A percentile compares a stretch with the other conserved stretches of the same genome.
These are phyloP conservation scores for Acinonyx jubatus DNA, from an alignment of 2,113 vertebrate species.

Conservation along the genomic window DNA sequence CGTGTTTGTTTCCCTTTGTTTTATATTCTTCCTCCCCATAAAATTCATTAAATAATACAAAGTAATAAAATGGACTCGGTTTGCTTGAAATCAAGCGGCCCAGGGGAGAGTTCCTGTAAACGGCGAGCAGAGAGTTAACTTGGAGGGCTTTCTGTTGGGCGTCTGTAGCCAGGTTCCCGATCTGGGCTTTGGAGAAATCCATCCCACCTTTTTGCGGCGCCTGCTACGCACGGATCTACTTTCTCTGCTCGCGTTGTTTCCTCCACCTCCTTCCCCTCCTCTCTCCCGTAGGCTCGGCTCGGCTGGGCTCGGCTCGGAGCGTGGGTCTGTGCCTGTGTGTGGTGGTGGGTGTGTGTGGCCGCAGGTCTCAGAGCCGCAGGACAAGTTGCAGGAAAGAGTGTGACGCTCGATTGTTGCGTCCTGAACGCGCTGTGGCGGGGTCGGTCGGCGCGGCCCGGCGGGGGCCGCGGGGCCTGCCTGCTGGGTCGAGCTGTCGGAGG, in stretches of 20 bases:
- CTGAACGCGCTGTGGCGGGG: not conserved
- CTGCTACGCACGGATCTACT: constrained; percentile 69
- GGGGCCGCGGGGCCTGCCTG: not conserved
- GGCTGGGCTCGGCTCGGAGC: no score
- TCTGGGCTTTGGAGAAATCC: constrained; percentile 65
- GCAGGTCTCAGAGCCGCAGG: not conserved
- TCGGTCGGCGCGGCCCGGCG: not conserved
- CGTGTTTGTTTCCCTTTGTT: not conserved
- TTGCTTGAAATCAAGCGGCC: not conserved
- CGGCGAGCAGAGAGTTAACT: constrained; percentile 56
- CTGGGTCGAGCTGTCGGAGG: not conserved
- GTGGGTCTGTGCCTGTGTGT: not conserved
- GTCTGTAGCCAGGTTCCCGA: not conserved
- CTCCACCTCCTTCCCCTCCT: not conserved
- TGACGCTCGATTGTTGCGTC: not conserved
- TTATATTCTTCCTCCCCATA: not conserved
- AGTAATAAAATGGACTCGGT: not conserved
- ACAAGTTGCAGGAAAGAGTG: not conserved
- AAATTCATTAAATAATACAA: not conserved
- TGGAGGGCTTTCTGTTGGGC: not conserved
- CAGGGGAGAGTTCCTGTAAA: not conserved
- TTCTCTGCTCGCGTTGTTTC: constrained; percentile 48
- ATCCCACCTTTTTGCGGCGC: constrained; percentile 67
- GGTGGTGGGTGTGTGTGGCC: constrained; percentile 2
- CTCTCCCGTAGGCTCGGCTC: not conserved